These are phyloP conservation scores for Mactra quadrangularis DNA, from an alignment of 1,140 invertebrate genomes.

Conservation along the genomic window DNA sequence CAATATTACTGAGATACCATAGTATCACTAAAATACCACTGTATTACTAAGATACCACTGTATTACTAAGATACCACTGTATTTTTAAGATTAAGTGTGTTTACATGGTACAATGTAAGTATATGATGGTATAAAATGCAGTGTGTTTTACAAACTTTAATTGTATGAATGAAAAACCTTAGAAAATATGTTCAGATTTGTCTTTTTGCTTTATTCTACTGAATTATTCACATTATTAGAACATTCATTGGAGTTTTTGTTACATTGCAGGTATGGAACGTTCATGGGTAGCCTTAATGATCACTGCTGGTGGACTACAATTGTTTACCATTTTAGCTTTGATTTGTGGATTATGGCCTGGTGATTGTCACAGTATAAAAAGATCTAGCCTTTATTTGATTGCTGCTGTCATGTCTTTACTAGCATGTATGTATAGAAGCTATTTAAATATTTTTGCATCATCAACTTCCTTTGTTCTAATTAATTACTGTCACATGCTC, in stretches of 20 bases:
- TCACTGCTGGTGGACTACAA: constrained; percentile 39
- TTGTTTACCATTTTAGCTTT: constrained; percentile 53
- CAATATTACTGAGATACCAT: no score
- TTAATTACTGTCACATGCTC: constrained; percentile 2
- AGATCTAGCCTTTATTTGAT: constrained; percentile 67
- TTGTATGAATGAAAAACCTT: no score
- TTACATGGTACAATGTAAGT: no score
- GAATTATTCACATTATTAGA: background rate
- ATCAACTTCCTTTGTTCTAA: background rate
- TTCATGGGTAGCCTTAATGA: constrained; percentile 56
- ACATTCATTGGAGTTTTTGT: background rate
- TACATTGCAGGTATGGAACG: constrained; percentile 48
- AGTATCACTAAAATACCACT: no score
- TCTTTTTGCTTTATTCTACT: background rate
- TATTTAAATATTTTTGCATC: background rate
- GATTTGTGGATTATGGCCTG: constrained; percentile 56
- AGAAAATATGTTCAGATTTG: background rate
- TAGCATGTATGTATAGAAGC: constrained; percentile 66
- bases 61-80: no score
- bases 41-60: no score
- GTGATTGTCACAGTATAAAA: constrained; percentile 49
- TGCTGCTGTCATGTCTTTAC: constrained; percentile 65
- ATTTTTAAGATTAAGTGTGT: no score
- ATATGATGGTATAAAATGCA: no score
- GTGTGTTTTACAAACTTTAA: no score